These are phyloP conservation scores for Felis catus DNA, from an alignment of 2,113 vertebrate genomes.

Conservation along the genomic window F.catus_Fca126_mat1.0 CM031421.1:46065001-46065500, in stretches of 20 bases:
- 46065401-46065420: background rate
- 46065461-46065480: background rate
- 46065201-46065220: background rate
- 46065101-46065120: background rate
- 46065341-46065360: background rate
- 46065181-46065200: background rate
- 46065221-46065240: background rate
- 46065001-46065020: background rate
- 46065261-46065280: background rate
- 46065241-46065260: background rate
- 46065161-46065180: constrained; percentile 19
- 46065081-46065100: background rate
- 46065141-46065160: background rate
- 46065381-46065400: background rate
- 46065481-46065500: background rate
- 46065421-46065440: background rate
- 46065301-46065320: background rate
- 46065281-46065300: background rate
- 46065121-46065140: no score
- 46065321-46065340: background rate
- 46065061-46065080: background rate
- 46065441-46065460: background rate
- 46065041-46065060: background rate
- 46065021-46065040: background rate
- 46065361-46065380: background rate